Evolutionary conservation across 2,888 invertebrate genomes (phyloP).

Genomic region (Steromphala cineraria): DNA sequence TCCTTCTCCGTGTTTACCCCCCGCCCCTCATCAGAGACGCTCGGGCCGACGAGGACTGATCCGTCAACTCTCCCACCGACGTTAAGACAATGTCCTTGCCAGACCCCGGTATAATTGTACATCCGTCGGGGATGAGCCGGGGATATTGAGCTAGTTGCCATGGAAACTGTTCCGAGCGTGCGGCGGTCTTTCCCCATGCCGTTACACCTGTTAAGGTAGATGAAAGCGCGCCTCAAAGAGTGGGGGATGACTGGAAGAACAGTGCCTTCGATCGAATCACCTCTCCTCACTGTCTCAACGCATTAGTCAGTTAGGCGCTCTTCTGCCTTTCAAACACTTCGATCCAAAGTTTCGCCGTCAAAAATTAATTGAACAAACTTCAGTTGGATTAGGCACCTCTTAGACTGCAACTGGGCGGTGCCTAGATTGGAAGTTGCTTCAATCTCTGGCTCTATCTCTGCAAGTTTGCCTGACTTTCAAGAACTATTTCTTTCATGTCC

Average conservation of each 20-base stretch:
- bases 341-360: constrained; percentile 2
- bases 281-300: neutral
- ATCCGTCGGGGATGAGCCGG: constrained; percentile 22
- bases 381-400: neutral
- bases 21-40: neutral
- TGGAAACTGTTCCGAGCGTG: constrained; percentile 36
- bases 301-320: neutral
- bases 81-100: constrained; percentile 3
- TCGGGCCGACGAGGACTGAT: neutral
- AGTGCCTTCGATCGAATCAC: neutral
- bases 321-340: neutral
- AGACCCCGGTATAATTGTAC: constrained; percentile 23
- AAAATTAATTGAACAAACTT: constrained; percentile 10
- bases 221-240: neutral
- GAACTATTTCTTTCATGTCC: neutral
- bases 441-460: neutral
- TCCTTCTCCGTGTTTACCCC: neutral
- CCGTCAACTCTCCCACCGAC: neutral
- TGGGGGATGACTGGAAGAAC: neutral
- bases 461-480: neutral
- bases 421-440: neutral
- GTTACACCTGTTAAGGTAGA: constrained; percentile 29
- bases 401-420: neutral
- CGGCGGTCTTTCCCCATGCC: constrained; percentile 21
- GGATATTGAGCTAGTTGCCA: constrained; percentile 41